Percentiles rank a stretch among this genome's conserved stretches.
phyloP scores from a whole-genome alignment of 2,888 invertebrate genomes.

The Oxytorus armatus region DNA sequence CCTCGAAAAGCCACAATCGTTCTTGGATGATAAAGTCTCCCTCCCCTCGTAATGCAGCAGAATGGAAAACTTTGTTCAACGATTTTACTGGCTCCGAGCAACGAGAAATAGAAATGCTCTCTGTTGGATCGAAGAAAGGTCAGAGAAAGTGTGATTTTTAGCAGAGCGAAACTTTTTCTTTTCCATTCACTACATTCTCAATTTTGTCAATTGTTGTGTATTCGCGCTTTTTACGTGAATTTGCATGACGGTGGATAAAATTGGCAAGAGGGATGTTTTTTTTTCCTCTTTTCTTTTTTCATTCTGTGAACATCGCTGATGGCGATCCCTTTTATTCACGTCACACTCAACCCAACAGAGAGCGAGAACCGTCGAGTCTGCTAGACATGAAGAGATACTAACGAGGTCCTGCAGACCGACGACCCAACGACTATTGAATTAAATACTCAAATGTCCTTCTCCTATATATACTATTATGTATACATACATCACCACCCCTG shows the following conservation, averaged over 20 bases:
- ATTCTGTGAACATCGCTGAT: slow-evolving; percentile 24
- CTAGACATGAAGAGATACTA: slow-evolving; percentile 58
- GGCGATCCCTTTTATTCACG: slow-evolving; percentile 28
- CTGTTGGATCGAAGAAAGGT: not conserved
- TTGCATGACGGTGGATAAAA: not conserved
- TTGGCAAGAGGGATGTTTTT: slow-evolving; percentile 13
- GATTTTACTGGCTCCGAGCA: not conserved
- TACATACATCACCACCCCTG: not conserved
- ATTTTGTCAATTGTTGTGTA: not conserved
- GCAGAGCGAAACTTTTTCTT: not conserved
- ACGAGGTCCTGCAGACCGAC: slow-evolving; percentile 41
- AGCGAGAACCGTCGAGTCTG: slow-evolving; percentile 49
- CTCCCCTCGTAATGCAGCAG: not conserved
- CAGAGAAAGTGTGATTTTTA: not conserved
- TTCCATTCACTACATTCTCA: not conserved
- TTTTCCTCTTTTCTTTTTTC: not conserved
- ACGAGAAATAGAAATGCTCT: not conserved
- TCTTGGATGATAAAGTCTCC: slow-evolving; percentile 16
- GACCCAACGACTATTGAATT: slow-evolving; percentile 50
- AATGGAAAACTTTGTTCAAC: slow-evolving; percentile 2
- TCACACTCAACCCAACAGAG: slow-evolving; percentile 18
- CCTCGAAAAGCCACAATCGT: slow-evolving; percentile 24
- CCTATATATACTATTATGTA: slow-evolving; percentile 2
- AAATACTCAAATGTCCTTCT: slow-evolving; percentile 39
- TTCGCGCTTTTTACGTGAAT: not conserved